Evolutionary conservation across 2,888 invertebrate genomes (phyloP).

Genomic region (Anthrax anthrax): DNA sequence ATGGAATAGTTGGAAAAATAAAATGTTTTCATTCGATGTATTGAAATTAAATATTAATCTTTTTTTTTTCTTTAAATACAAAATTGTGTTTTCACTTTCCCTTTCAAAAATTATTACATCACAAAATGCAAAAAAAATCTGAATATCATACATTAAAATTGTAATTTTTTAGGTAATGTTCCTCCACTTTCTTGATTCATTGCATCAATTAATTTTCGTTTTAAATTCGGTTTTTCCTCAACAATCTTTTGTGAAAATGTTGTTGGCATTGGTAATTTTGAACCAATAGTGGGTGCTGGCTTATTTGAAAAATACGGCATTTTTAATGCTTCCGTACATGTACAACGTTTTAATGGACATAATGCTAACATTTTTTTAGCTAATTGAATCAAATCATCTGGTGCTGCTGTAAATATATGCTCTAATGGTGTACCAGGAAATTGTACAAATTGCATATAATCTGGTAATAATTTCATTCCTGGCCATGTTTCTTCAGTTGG

Average conservation of each 20-base stretch:
- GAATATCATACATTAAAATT: conserved; percentile 33
- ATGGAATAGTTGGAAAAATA: no score
- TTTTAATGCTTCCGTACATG: conserved; percentile 69
- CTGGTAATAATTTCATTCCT: conserved; percentile 62
- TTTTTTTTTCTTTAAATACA: no score
- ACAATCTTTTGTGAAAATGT: conserved; percentile 17
- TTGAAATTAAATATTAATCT: no score
- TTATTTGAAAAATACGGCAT: conserved; percentile 86
- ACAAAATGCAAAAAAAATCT: no score
- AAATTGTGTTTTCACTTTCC: no score
- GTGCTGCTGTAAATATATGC: conserved; percentile 90
- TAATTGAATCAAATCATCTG: conserved; percentile 76
- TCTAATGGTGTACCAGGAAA: conserved; percentile 71
- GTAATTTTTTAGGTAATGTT: conserved; percentile 41
- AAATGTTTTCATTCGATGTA: no score
- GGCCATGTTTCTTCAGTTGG: conserved; percentile 91
- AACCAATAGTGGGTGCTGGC: conserved; percentile 72
- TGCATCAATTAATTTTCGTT: conserved; percentile 49
- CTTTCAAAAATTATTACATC: no score
- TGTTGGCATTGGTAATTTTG: conserved; percentile 35
- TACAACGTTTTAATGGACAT: conserved; percentile 69
- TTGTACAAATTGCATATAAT: conserved; percentile 84
- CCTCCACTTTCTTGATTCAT: conserved; percentile 31
- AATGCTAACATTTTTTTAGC: conserved; percentile 62
- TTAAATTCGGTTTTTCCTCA: conserved; percentile 44